These are phyloP conservation scores for Bhutanitis thaidina DNA, from an alignment of 2,888 invertebrate species.

Conservation along the genomic window DNA sequence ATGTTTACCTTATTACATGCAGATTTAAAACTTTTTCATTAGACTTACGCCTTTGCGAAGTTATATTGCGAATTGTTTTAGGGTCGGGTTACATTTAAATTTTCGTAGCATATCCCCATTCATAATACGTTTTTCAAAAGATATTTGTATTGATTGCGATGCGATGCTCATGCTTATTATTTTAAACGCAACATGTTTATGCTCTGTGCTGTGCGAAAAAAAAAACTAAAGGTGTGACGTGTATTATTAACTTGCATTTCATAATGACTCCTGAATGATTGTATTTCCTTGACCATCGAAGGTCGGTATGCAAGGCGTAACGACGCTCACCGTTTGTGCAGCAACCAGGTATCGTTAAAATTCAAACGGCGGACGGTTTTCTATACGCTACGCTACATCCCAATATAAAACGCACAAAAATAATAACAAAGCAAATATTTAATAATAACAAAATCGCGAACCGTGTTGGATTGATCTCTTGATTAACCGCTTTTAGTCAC, in stretches of 20 bases:
- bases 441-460: not conserved
- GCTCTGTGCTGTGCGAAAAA: constrained; percentile 59
- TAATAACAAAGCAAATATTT: not conserved
- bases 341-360: constrained; percentile 43
- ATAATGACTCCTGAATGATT: constrained; percentile 58
- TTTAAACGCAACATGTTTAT: constrained; percentile 23
- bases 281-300: constrained; percentile 72
- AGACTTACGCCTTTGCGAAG: constrained; percentile 15
- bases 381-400: not conserved
- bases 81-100: not conserved
- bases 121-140: too few species aligned
- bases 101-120: too few species aligned
- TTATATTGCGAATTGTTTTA: constrained; percentile 23
- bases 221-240: constrained; percentile 38
- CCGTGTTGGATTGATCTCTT: constrained; percentile 20
- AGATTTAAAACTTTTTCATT: not conserved
- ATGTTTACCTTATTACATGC: not conserved
- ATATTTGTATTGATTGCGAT: constrained; percentile 34
- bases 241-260: constrained; percentile 53
- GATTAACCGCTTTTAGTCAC: constrained; percentile 46
- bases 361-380: constrained; percentile 30
- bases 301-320: constrained; percentile 59
- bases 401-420: not conserved
- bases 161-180: constrained; percentile 47
- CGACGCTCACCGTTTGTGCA: constrained; percentile 51